Conservation (phyloP, 1,140 invertebrate species). For the Sarcophaga bullata region DNA sequence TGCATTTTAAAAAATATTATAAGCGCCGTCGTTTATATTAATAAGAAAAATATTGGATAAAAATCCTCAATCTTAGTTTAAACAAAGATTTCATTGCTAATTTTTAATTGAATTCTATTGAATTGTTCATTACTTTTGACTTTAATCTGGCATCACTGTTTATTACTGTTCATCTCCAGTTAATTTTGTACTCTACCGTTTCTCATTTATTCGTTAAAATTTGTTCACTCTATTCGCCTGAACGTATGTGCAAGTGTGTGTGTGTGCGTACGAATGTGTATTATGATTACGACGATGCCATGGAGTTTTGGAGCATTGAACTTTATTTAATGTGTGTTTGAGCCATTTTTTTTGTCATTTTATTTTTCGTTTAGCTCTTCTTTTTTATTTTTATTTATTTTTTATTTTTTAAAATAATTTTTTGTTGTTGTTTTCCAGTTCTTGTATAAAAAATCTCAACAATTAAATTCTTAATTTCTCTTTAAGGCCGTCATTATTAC, state of each 20-base stretch:
- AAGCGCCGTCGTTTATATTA: too few relatives aligned
- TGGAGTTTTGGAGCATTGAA: slow-evolving; percentile 39
- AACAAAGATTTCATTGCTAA: too few relatives aligned
- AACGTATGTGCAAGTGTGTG: background rate
- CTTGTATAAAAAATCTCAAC: background rate
- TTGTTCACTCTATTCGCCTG: background rate
- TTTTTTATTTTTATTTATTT: background rate
- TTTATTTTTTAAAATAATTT: background rate
- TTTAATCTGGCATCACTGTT: background rate
- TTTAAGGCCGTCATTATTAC: background rate
- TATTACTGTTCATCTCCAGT: background rate
- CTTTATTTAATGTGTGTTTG: slow-evolving; percentile 28
- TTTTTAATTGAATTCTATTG: too few relatives aligned
- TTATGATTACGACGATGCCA: background rate
- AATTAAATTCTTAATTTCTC: background rate
- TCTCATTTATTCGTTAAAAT: background rate
- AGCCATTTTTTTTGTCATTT: background rate
- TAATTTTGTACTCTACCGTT: background rate
- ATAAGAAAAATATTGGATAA: too few relatives aligned
- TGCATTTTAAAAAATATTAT: too few relatives aligned
- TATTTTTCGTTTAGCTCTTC: slow-evolving; percentile 2
- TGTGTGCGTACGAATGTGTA: background rate
- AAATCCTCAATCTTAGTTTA: too few relatives aligned
- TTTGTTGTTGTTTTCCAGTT: background rate
- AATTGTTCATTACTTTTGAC: too few relatives aligned